A percentile compares a stretch with the other conserved stretches of the same genome.
Evolutionary conservation across 2,888 invertebrate species (phyloP).

Genomic region (Celastrina argiolus): DNA sequence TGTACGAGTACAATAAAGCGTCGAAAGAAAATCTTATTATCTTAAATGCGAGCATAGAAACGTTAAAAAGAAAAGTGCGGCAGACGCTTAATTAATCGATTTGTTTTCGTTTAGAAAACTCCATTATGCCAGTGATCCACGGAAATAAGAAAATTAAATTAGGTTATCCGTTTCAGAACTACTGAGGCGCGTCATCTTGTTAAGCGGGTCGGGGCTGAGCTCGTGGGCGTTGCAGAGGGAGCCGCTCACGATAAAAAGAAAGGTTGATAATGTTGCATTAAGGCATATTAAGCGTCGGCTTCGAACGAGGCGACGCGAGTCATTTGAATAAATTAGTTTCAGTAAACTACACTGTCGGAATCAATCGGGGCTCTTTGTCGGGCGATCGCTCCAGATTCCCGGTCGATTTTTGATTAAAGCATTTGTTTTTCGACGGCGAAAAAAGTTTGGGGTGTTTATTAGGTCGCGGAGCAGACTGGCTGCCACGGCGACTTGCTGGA

Average conservation of each 20-base stretch:
- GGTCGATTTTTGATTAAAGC: constrained; percentile 7
- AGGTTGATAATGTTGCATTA: constrained; percentile 48
- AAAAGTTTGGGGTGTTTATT: constrained; percentile 33
- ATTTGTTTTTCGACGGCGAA: background rate
- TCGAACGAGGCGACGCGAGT: constrained; percentile 29
- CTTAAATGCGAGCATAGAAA: background rate
- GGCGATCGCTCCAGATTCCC: background rate
- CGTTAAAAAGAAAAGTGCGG: background rate
- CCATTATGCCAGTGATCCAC: constrained; percentile 51
- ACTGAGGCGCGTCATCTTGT: constrained; percentile 89
- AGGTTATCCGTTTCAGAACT: constrained; percentile 83
- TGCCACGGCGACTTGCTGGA: constrained; percentile 89
- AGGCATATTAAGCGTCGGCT: constrained; percentile 36
- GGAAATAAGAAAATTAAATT: constrained; percentile 62
- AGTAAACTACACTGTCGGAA: constrained; percentile 21
- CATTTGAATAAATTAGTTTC: constrained; percentile 30
- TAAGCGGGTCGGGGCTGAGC: constrained; percentile 93
- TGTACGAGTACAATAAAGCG: background rate
- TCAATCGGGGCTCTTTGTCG: constrained; percentile 18
- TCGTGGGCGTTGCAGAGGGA: constrained; percentile 95
- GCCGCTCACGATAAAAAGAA: constrained; percentile 87
- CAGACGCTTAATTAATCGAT: constrained; percentile 32
- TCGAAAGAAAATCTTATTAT: background rate
- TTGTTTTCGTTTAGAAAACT: constrained; percentile 48
- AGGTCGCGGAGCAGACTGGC: constrained; percentile 89